These are phyloP conservation scores for Kryptolebias ocellatus DNA, from an alignment of 2,797 vertebrate genomes.

Conservation along the genomic window DNA sequence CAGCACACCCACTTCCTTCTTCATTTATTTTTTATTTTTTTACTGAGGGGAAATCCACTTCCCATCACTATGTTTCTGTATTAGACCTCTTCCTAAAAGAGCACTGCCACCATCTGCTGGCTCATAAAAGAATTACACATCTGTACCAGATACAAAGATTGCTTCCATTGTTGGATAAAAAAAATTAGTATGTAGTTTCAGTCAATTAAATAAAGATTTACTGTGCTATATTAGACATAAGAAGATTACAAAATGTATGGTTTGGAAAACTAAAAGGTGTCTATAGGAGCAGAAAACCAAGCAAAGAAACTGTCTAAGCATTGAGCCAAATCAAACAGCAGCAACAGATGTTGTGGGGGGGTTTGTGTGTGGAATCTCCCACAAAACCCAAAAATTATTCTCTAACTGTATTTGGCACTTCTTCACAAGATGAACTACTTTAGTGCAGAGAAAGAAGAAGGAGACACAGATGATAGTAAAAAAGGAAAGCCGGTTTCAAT, in stretches of 20 bases:
- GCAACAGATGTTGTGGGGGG: slow-evolving; percentile 26
- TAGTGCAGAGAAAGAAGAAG: slow-evolving; percentile 12
- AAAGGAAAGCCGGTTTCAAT: slow-evolving; percentile 10
- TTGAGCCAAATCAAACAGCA: slow-evolving; percentile 42
- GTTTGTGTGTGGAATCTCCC: slow-evolving; percentile 46
- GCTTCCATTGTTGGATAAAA: not conserved
- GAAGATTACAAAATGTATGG: no score
- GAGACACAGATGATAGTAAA: slow-evolving; percentile 25
- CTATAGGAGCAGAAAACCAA: slow-evolving; percentile 17
- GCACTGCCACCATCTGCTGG: slow-evolving; percentile 71
- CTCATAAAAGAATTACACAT: slow-evolving; percentile 28
- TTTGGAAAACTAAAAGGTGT: not conserved
- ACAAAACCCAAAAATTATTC: slow-evolving; percentile 41
- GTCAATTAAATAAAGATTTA: not conserved
- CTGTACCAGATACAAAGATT: not conserved
- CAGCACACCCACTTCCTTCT: slow-evolving; percentile 1
- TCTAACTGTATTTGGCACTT: slow-evolving; percentile 28
- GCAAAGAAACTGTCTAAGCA: slow-evolving; percentile 29
- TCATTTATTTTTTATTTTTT: slow-evolving; percentile 15
- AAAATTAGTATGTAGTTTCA: not conserved
- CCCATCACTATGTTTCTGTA: slow-evolving; percentile 1
- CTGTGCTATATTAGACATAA: no score
- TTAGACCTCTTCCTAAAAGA: slow-evolving; percentile 41
- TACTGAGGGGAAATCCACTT: slow-evolving; percentile 5
- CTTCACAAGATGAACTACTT: slow-evolving; percentile 33